phyloP scores from a whole-genome alignment of 2,888 invertebrate species.

The Creontiades dilutus region DNA sequence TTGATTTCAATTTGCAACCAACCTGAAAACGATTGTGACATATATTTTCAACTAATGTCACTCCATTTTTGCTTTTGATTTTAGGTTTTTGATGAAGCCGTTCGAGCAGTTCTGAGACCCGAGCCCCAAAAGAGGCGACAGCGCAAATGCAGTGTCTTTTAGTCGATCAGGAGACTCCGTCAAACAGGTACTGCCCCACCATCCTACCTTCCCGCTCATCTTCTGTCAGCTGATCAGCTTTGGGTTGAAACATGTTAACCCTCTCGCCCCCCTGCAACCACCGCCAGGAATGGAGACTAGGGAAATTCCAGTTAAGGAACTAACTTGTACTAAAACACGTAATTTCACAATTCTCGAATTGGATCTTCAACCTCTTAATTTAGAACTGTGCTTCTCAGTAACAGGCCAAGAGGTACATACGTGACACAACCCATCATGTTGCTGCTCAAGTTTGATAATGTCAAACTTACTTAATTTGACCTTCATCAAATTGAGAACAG shows the following conservation, averaged over 20 bases:
- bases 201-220: slow-evolving; percentile 6
- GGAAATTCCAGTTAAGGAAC: background rate
- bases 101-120: slow-evolving; percentile 96
- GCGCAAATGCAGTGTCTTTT: slow-evolving; percentile 86
- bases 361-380: too few relatives aligned
- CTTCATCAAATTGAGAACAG: too few relatives aligned
- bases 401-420: too few relatives aligned
- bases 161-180: slow-evolving; percentile 73
- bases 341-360: too few relatives aligned
- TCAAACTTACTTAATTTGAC: too few relatives aligned
- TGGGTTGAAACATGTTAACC: background rate
- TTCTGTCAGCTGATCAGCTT: slow-evolving; percentile 22
- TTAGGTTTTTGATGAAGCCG: slow-evolving; percentile 99
- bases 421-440: too few relatives aligned
- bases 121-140: slow-evolving; percentile 97
- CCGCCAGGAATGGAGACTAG: background rate
- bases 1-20: too few relatives aligned
- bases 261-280: slow-evolving; percentile 27
- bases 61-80: too few relatives aligned
- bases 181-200: slow-evolving; percentile 40
- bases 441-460: too few relatives aligned
- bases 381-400: too few relatives aligned
- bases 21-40: too few relatives aligned
- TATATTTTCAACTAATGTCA: too few relatives aligned
- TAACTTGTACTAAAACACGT: background rate